Base-by-base conservation (phyloP, 2,113 vertebrate species). In the Seriola aureovittata region DNA sequence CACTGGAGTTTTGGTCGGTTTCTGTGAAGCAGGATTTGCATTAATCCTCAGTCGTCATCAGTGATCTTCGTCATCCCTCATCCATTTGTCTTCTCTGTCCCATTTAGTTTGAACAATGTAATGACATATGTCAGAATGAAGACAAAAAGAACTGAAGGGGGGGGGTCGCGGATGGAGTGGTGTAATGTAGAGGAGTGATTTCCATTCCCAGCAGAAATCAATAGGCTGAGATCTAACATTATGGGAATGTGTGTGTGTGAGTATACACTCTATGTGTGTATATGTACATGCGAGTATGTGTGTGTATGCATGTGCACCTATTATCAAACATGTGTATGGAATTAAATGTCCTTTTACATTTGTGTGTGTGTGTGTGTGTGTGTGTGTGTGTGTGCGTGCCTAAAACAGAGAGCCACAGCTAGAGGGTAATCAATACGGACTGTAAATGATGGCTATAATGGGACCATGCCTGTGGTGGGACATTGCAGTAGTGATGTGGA, bases 391-490 rank as follows among this genome's bases (percentile, higher is more conserved):
- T 68, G 16, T 21, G 54, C 1, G 10, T 19, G 50, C 50, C 66
- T 63, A 63, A 75, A 84, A 79, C 73, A 59, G 75, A 66, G 63
- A 58, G 48, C 81, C 60, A 71, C 70, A 82, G 76, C 73, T 71
- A 67, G 58, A 81, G 73, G 78, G 79, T 85, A 73, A 91, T 94
- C 89, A 86, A 94, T 93, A 90, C 59, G 63, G 86, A 80, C 89
- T 88, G 89, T 86, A 91, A 93, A 87, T 91, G 88, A 90, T 92
- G 87, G 74, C 79, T 82, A 70, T 91, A 90, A 88, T 86, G 82
- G 81, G 78, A 78, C 74, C 21, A 23, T 69, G 79, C 74, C 79
- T 78, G 84, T 82, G 72, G 67, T 87, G 79, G 81, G 88, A 82
- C 79, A 46, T 25, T 83, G 81, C 80, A 78, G 78, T 57, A 29